These are phyloP conservation scores for Phortica magna DNA, from an alignment of 2,888 invertebrate species.

Conservation along the genomic window DNA sequence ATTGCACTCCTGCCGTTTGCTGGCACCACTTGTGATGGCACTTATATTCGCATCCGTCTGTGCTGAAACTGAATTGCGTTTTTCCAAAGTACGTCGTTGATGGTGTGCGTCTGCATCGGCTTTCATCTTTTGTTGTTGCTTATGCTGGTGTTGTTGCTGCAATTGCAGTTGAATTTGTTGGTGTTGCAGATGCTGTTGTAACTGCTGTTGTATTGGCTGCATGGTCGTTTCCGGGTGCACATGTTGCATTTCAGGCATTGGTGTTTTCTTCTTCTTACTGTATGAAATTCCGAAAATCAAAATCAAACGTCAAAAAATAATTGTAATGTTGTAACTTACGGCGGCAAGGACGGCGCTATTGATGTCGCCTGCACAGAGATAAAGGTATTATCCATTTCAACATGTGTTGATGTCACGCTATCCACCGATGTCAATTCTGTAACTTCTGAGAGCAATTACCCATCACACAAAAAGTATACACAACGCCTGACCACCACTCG, in stretches of 20 bases:
- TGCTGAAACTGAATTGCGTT: constrained; percentile 76
- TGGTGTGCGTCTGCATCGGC: constrained; percentile 19
- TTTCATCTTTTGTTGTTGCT: constrained; percentile 61
- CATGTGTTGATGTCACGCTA: constrained; percentile 84
- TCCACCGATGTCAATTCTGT: constrained; percentile 86
- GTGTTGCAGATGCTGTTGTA: constrained; percentile 52
- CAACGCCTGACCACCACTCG: not conserved
- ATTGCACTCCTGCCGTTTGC: constrained; percentile 67
- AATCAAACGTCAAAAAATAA: not conserved
- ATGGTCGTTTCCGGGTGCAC: constrained; percentile 39
- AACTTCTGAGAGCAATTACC: constrained; percentile 79
- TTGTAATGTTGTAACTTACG: constrained; percentile 55
- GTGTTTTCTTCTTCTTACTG: constrained; percentile 68
- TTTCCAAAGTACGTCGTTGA: constrained; percentile 60
- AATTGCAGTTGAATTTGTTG: constrained; percentile 60
- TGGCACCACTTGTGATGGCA: constrained; percentile 62
- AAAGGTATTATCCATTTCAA: constrained; percentile 79
- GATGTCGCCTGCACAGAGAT: constrained; percentile 74
- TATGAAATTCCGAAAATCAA: not conserved
- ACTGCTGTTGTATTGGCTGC: constrained; percentile 54
- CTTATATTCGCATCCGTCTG: constrained; percentile 75
- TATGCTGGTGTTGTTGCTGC: constrained; percentile 66
- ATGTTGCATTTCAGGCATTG: constrained; percentile 50
- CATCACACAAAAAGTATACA: constrained; percentile 25
- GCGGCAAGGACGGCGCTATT: constrained; percentile 72